Base-by-base conservation (phyloP, 2,888 invertebrate genomes). In the Reticulitermes lucifugus region DNA sequence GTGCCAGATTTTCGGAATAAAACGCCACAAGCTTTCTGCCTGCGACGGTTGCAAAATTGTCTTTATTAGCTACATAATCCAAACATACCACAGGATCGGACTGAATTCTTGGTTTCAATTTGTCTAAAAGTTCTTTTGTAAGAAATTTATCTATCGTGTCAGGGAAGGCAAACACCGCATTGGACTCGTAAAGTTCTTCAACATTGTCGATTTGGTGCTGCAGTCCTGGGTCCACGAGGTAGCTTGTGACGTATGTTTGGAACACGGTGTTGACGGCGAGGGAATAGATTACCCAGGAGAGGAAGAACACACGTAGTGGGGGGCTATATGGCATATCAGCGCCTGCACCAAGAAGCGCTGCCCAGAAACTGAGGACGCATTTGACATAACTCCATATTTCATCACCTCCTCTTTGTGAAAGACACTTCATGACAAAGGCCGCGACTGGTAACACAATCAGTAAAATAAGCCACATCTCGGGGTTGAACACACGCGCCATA, bases 231-330 rank as follows among this genome's bases (percentile, higher is more conserved):
- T 70, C 29, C 1, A 70, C 70, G 25, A 70, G 70, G 25, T 70
- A 70, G 18, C 70, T 70, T n/a, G 70, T 70, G 70, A 29, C 70
- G 25, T 29, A 70, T 12, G 70, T 70, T 25, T 70, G 25, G 29
- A 79, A 79, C 18, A 79, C 55, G 55, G 79, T 79, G 55, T 79
- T 55, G 18, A 79, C 21, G 29, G 79, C 79, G n/a, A 79, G 29
- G 18, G 51, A 79, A 18, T 25, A 55, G 29, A 79, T 79, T 10
- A 79, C 25, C 79, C 79, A 79, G 25, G 29, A 46, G 55, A 79
- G 55, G 46, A 79, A 51, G 55, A 79, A 79, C 1, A 79, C 25
- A 0, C 79, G 46, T 29, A 79, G 29, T 46, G 46, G 18, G 21
- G n/a, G 5, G 18, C 51, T 51, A 21, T 79, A 4, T 51, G 79